Evolutionary conservation across 2,113 vertebrate species (phyloP).

Genomic region (Octodon degus): DNA sequence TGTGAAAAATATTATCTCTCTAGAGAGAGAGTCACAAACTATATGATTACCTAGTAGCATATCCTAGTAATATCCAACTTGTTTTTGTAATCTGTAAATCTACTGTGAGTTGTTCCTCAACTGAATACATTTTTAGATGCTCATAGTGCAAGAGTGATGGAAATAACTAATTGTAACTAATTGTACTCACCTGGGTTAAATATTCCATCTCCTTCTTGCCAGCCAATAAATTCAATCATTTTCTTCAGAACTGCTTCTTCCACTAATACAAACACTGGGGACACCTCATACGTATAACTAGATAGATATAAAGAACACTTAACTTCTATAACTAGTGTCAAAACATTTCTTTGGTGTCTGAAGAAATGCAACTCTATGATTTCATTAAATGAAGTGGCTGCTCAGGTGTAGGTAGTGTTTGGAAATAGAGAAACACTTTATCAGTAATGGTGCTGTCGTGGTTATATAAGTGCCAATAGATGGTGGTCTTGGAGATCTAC

Average conservation of each 20-base stretch:
- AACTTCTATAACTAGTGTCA: constrained; percentile 71
- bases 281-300: constrained; percentile 94
- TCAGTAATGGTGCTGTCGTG: neutral
- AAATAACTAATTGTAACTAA: constrained; percentile 54
- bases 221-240: constrained; percentile 92
- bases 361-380: constrained; percentile 56
- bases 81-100: neutral
- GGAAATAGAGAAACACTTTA: neutral
- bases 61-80: neutral
- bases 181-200: constrained; percentile 91
- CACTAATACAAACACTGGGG: constrained; percentile 92
- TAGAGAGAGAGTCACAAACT: neutral
- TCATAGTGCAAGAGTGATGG: constrained; percentile 40
- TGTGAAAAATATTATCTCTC: constrained; percentile 16
- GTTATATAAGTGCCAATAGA: neutral
- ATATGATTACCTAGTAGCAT: neutral
- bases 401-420: neutral
- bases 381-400: constrained; percentile 40
- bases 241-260: constrained; percentile 92
- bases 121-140: neutral
- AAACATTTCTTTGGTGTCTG: constrained; percentile 59
- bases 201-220: constrained; percentile 93
- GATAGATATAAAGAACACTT: constrained; percentile 78
- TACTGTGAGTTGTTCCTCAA: constrained; percentile 48
- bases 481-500: neutral